These are phyloP conservation scores for Chunga burmeisteri DNA, from an alignment of 2,113 vertebrate genomes.

Conservation along the genomic window DNA sequence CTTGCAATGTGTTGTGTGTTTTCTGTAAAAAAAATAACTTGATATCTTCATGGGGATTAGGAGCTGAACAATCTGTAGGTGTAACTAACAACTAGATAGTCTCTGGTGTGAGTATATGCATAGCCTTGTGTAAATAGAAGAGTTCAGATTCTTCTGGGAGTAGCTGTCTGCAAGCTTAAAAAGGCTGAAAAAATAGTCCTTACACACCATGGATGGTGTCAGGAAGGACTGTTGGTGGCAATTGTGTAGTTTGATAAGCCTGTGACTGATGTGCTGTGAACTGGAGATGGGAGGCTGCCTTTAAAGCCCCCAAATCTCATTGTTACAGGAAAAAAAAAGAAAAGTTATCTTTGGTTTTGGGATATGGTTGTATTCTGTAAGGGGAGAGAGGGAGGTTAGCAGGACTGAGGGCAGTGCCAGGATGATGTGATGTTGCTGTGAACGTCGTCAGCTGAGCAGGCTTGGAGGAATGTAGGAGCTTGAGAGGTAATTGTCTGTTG, in stretches of 20 bases:
- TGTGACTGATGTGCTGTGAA: conserved; percentile 9
- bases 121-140: neutral
- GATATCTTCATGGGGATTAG: neutral
- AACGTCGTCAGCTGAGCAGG: neutral
- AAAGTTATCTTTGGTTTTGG: neutral
- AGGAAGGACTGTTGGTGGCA: neutral
- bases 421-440: neutral
- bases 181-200: neutral
- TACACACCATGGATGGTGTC: accelerated
- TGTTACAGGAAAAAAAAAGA: neutral
- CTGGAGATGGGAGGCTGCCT: neutral
- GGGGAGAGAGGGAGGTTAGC: neutral
- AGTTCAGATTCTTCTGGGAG: neutral
- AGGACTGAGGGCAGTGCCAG: neutral
- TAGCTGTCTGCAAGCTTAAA: neutral
- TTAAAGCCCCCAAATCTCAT: neutral
- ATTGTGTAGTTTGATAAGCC: neutral
- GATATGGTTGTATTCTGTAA: neutral
- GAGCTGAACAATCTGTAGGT: neutral
- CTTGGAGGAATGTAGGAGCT: neutral
- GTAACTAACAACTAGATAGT: neutral
- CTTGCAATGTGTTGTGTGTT: neutral
- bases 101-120: neutral
- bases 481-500: neutral
- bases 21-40: neutral